Conservation (phyloP, 2,113 vertebrate genomes). For the Muscicapa adusta region DNA sequence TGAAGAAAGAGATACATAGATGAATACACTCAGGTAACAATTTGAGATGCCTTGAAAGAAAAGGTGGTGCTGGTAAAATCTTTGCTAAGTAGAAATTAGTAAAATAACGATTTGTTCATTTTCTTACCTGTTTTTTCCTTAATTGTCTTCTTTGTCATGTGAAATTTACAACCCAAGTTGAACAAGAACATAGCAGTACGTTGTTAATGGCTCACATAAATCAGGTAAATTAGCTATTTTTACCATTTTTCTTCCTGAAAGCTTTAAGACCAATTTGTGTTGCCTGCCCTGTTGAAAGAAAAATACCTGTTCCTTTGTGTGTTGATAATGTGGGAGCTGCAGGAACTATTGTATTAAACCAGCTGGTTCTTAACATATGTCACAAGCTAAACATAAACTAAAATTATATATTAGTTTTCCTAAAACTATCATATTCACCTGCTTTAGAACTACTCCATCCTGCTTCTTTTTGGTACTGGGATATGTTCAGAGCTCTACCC, state of each 20-base stretch:
- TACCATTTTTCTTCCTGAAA: conserved; percentile 63
- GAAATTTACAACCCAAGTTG: conserved; percentile 62
- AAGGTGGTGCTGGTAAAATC: neutral
- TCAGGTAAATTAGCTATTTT: conserved; percentile 70
- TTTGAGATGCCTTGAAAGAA: neutral
- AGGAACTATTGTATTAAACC: neutral
- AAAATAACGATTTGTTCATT: conserved; percentile 10
- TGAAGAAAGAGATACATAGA: neutral
- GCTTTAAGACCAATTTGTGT: conserved; percentile 53
- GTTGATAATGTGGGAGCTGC: neutral
- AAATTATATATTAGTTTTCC: neutral
- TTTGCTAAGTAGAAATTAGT: conserved; percentile 14
- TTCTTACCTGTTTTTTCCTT: conserved; percentile 50
- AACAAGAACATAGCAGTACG: neutral
- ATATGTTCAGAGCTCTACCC: neutral
- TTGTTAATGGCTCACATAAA: conserved; percentile 71
- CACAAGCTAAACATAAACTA: too few species aligned
- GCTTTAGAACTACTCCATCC: neutral
- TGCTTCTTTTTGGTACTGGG: neutral
- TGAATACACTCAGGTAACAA: neutral
- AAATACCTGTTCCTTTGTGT: neutral
- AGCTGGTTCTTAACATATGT: neutral
- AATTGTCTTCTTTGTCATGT: conserved; percentile 62
- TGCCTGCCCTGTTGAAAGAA: neutral
- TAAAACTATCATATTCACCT: neutral